Evolutionary conservation across 2,888 invertebrate genomes (phyloP), one percentile per base, ranked within the genome.

Genomic region (Plebejus argus): DNA sequence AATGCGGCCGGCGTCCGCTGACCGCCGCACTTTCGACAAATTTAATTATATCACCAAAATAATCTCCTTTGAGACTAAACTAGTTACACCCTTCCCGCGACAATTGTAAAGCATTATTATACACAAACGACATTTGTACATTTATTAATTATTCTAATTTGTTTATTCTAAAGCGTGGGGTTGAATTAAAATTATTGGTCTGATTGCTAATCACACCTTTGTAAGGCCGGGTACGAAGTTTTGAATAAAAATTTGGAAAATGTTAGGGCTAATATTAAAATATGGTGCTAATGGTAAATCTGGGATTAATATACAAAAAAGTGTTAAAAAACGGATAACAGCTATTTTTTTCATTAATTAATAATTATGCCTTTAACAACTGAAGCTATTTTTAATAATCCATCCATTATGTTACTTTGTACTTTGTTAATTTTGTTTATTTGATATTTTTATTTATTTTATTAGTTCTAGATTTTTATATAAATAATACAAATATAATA

Each of bases 41-140:
- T 91, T 90, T 87, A 87, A 91, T 92, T 92, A 90, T 89, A 89
- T 89, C 86, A 89, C 89, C 90, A 89, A 89, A 90, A 90, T 91
- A 90, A 91, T 89, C 88, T 87, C 85, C 83, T 84, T 49, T 77
- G 45, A 76, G 79, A 78, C 70, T 76, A 78, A 78, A 77, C 33
- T 77, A 74, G 76, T 84, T 84, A 85, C 87, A n/a, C 86, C 85
- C 87, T 86, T 84, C 86, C 81, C 83, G 85, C 83, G 86, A 85
- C 84, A 85, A 86, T 86, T 84, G 85, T 83, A 85, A 82, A 86
- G 85, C 84, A 76, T 76, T 76, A 76, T 76, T 72, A 77, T 77
- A 45, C 49, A 39, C 71, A 20, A 56, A 70, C 74, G 49, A 70
- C 70, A 74, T 74, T 53, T 53, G 74, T 66, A 76, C 39, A 76